Percentiles rank a stretch among this genome's conserved stretches.
These are phyloP conservation scores for Poecilobothrus nobilitatus DNA, from an alignment of 2,888 invertebrate genomes.

Conservation along the genomic window DNA sequence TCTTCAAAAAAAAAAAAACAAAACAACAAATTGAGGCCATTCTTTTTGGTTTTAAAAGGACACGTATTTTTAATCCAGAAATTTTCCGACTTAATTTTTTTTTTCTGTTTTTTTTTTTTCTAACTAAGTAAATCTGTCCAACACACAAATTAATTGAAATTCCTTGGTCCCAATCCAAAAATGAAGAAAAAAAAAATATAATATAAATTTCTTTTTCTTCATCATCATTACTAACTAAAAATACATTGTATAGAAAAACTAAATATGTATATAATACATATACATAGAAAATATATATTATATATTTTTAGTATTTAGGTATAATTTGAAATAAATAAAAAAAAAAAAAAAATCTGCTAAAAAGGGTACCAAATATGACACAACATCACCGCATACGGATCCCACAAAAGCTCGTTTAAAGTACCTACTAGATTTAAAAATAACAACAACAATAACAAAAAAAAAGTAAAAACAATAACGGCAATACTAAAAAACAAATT, in stretches of 20 bases:
- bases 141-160: neutral
- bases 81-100: neutral
- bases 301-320: neutral
- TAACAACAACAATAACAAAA: neutral
- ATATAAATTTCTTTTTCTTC: too few relatives aligned
- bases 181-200: neutral
- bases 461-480: neutral
- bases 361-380: slow-evolving; percentile 4
- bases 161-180: neutral
- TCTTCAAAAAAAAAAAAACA: too few relatives aligned
- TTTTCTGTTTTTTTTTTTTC: too few relatives aligned
- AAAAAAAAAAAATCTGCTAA: neutral
- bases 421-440: slow-evolving; percentile 4
- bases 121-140: neutral
- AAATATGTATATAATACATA: too few relatives aligned
- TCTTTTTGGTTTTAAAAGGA: neutral
- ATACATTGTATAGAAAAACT: too few relatives aligned
- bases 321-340: neutral
- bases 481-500: neutral
- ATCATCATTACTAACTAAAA: too few relatives aligned
- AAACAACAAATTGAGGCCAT: neutral
- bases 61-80: neutral
- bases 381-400: neutral
- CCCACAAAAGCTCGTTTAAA: neutral
- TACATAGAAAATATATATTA: neutral